Conservation (phyloP, 2,888 invertebrate genomes). For the Eupithecia tripunctaria region DNA sequence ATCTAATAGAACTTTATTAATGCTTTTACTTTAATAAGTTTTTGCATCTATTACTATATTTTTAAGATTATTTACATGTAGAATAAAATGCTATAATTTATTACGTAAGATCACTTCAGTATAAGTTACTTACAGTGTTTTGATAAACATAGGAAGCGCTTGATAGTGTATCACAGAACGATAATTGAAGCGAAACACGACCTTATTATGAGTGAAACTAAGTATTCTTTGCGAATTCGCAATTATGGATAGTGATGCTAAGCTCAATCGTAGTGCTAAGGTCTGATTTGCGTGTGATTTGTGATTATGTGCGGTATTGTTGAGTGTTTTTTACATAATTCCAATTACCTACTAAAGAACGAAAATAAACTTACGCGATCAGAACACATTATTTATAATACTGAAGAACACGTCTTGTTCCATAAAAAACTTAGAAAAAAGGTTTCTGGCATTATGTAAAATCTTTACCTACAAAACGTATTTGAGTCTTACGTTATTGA, state of each 20-base stretch:
- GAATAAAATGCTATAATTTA: background rate
- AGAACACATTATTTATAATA: no score
- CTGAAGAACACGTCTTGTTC: background rate
- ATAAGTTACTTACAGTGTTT: background rate
- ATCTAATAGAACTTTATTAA: background rate
- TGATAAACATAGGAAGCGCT: constrained; percentile 1
- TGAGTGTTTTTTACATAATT: constrained; percentile 32
- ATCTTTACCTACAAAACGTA: constrained; percentile 24
- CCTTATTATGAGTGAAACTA: constrained; percentile 52
- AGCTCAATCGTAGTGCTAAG: constrained; percentile 57
- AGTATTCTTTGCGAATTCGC: constrained; percentile 50
- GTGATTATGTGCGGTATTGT: constrained; percentile 33
- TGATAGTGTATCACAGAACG: constrained; percentile 35
- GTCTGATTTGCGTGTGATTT: constrained; percentile 45
- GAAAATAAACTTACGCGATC: no score
- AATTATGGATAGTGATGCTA: constrained; percentile 51
- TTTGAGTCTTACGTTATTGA: constrained; percentile 38
- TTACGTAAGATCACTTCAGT: background rate
- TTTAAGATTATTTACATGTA: no score
- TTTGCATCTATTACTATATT: no score
- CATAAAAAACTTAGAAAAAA: background rate
- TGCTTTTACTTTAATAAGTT: background rate
- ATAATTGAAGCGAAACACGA: constrained; percentile 51
- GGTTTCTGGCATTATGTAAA: constrained; percentile 26
- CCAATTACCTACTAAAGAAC: constrained; percentile 22